Evolutionary conservation across 2,113 vertebrate species (phyloP), one percentile per base, ranked within the genome.

Genomic region (Charina bottae): DNA sequence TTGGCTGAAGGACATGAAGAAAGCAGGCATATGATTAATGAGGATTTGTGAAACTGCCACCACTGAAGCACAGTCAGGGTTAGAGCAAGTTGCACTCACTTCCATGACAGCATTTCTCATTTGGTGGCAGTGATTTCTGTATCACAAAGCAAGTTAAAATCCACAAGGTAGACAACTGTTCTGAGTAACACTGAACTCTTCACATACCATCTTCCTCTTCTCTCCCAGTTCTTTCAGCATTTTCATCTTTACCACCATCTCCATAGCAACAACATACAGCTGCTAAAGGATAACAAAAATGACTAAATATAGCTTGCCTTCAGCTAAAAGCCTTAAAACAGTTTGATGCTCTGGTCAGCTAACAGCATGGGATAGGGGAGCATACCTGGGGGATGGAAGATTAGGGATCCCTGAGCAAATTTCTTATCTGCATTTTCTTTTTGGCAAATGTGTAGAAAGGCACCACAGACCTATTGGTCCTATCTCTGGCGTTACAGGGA

Each of bases 301-400:
- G 94, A 97, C 97, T 97, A 98, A 98, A 98, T 98, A 97, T 98
- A 98, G 97, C 96, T 96, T 96, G 97, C 96, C 96, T 97, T 96
- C 95, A 96, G 96, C 89, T 26, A 95, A 95, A 96, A 95, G 95
- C 95, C 96, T 97, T 96, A 97, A 97, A 96, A 90, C 88, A 92
- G 87, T 93, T 96, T 94, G 94, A 96, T 94, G 93, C 85, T 88
- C 90, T 93, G 93, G 64, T 87, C 94, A 91, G 91, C 94, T 92
- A 91, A 89, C 42, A 90, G 46, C 24, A 15, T 53, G 87, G 93
- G 92, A 90, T 87, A 93, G 83, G 11, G 33, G 83, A 0, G 0
- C 85, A 17, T 46, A 37, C 90, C 86, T 91, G 92, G 78, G 6
- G 85, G 89, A 90, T 89, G 89, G 62, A 93, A 92, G 88, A 87